phyloP scores from a whole-genome alignment of 2,797 vertebrate species.

The Staurois parvus region DNA sequence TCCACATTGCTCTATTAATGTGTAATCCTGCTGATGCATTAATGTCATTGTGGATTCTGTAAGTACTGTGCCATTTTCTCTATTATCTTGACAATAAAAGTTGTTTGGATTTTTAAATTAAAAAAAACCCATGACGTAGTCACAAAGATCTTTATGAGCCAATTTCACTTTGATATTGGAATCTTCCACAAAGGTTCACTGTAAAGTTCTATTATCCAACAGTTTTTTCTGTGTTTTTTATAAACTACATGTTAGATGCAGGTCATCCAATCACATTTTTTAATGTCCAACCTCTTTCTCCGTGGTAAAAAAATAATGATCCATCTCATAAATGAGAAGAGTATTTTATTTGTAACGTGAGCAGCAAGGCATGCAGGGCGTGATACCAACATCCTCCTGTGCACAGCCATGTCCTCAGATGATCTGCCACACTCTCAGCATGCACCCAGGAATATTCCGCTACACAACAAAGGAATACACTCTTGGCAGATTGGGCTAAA shows the following conservation, averaged over 20 bases:
- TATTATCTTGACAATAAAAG: too few relatives aligned
- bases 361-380: background rate
- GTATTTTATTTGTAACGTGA: conserved; percentile 17
- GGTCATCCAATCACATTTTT: background rate
- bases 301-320: background rate
- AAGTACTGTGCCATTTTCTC: too few relatives aligned
- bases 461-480: background rate
- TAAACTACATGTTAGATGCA: background rate
- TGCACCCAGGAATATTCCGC: background rate
- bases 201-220: too few relatives aligned
- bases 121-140: too few relatives aligned
- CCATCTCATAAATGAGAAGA: background rate
- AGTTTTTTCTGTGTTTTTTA: too few relatives aligned
- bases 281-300: background rate
- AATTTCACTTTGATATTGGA: too few relatives aligned
- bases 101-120: too few relatives aligned
- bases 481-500: conserved; percentile 18
- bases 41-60: too few relatives aligned
- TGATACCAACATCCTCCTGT: conserved; percentile 6
- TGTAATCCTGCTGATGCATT: too few relatives aligned
- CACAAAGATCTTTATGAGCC: too few relatives aligned
- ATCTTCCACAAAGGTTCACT: too few relatives aligned
- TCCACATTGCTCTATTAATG: too few relatives aligned
- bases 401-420: conserved; percentile 45
- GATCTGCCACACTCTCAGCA: conserved; percentile 22